Base-by-base conservation (phyloP, 1,140 invertebrate genomes). In the Littorina saxatilis region DNA sequence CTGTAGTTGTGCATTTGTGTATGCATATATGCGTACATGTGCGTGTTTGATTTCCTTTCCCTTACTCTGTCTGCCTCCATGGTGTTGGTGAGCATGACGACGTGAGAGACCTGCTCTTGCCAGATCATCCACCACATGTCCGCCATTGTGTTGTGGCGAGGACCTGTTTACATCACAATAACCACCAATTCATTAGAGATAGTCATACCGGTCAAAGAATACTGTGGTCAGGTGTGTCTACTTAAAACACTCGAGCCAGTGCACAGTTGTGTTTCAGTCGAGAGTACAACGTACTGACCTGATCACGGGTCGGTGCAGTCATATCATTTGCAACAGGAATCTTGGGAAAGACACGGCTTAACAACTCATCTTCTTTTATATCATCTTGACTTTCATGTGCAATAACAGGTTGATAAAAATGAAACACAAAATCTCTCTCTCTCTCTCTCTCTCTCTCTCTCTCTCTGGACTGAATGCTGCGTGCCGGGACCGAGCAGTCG, bases 1-100 rank as follows among this genome's bases (percentile, higher is more conserved):
- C n/a, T n/a, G n/a, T n/a, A n/a, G n/a, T n/a, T n/a, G n/a, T n/a
- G n/a, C n/a, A n/a, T n/a, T n/a, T n/a, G n/a, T n/a, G n/a, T n/a
- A n/a, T n/a, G n/a, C n/a, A n/a, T n/a, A n/a, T n/a, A n/a, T n/a
- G n/a, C n/a, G n/a, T n/a, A n/a, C n/a, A n/a, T n/a, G n/a, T n/a
- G n/a, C n/a, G n/a, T n/a, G n/a, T n/a, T n/a, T n/a, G n/a, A n/a
- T n/a, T n/a, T n/a, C n/a, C n/a, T n/a, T 47, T 47, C 7, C 17
- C 50, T 55, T 27, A 76, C 74, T 20, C 39, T 76, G 29, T 76
- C 55, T 2, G 11, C 32, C 29, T 76, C 74, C 50, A 55, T 32
- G 17, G 20, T 37, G 74, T 76, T 76, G 47, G 75, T 78, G 32
- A 78, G 75, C 75, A 78, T 78, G 52, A 78, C 75, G 58, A 78